A percentile compares a stretch with the other conserved stretches of the same genome.
Evolutionary conservation across 2,888 invertebrate genomes (phyloP).

Genomic region (Sussaba pulchella): DNA sequence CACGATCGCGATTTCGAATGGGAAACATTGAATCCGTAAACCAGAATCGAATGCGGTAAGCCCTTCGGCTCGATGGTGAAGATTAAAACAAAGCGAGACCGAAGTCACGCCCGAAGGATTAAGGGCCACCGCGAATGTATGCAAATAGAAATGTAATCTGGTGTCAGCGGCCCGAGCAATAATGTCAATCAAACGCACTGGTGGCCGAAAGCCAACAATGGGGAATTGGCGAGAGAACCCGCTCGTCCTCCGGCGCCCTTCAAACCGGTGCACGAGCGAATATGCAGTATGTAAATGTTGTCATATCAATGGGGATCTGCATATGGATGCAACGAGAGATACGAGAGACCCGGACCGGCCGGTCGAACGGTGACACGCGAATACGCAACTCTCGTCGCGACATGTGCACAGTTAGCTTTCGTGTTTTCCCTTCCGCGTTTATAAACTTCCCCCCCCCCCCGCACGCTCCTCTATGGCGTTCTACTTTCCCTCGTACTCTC

Average conservation of each 20-base stretch:
- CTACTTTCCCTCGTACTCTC: slow-evolving; percentile 50
- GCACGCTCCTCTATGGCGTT: neutral
- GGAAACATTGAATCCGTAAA: slow-evolving; percentile 31
- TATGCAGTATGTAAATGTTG: slow-evolving; percentile 85
- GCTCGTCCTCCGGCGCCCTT: slow-evolving; percentile 39
- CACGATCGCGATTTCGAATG: neutral
- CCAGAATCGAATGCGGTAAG: slow-evolving; percentile 57
- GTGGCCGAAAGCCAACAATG: slow-evolving; percentile 83
- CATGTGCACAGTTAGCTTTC: slow-evolving; percentile 80
- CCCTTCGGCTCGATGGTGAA: slow-evolving; percentile 58
- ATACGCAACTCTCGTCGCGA: slow-evolving; percentile 71
- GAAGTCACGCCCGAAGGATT: slow-evolving; percentile 72
- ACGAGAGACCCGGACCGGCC: slow-evolving; percentile 67
- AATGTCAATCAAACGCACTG: slow-evolving; percentile 84
- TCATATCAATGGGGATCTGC: slow-evolving; percentile 84
- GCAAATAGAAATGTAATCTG: slow-evolving; percentile 85
- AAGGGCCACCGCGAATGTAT: slow-evolving; percentile 83
- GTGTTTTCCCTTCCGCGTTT: slow-evolving; percentile 37
- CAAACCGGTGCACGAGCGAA: slow-evolving; percentile 80
- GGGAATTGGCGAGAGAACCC: slow-evolving; percentile 80
- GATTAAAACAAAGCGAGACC: slow-evolving; percentile 63
- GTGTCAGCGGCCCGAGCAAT: slow-evolving; percentile 84
- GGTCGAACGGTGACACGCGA: slow-evolving; percentile 50
- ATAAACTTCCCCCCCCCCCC: slow-evolving; percentile 50
- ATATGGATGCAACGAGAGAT: slow-evolving; percentile 83